Conservation (phyloP, 2,888 invertebrate genomes). For the Tholera decimalis region DNA sequence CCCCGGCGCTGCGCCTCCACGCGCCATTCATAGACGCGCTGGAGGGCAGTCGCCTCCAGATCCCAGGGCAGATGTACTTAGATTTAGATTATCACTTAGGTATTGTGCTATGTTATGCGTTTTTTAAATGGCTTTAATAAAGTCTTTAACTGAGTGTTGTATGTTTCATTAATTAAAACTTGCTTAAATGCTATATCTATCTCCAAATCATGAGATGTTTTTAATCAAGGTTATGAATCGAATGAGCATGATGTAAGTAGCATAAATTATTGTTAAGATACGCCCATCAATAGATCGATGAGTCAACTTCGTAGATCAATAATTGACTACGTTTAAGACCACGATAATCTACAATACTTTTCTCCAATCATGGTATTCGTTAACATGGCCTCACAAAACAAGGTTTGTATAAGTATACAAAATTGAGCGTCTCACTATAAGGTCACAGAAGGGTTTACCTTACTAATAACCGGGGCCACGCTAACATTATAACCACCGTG, state of each 20-base stretch:
- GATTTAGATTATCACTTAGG: constrained; percentile 56
- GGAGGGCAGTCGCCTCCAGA: too few relatives aligned
- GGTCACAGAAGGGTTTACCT: constrained; percentile 50
- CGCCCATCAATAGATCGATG: too few relatives aligned
- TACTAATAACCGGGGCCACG: constrained; percentile 51
- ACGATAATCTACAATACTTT: not conserved
- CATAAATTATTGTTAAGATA: too few relatives aligned
- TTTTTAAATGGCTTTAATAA: not conserved
- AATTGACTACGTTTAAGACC: not conserved
- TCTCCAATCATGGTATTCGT: not conserved
- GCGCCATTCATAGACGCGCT: too few relatives aligned
- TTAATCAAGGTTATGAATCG: too few relatives aligned
- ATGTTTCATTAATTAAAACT: too few relatives aligned
- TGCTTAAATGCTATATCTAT: too few relatives aligned
- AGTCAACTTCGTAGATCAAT: too few relatives aligned
- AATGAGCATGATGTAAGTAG: too few relatives aligned
- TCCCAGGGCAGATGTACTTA: constrained; percentile 52
- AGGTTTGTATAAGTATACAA: constrained; percentile 38
- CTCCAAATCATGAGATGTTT: too few relatives aligned
- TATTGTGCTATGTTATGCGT: not conserved
- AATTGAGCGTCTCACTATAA: constrained; percentile 45
- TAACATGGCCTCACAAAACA: constrained; percentile 33
- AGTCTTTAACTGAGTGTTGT: not conserved
- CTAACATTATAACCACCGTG: constrained; percentile 37
- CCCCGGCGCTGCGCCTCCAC: too few relatives aligned